A percentile compares a stretch with the other conserved stretches of the same genome.
These are phyloP conservation scores for Irena cyanogastra DNA, from an alignment of 2,113 vertebrate species.

Conservation along the genomic window DNA sequence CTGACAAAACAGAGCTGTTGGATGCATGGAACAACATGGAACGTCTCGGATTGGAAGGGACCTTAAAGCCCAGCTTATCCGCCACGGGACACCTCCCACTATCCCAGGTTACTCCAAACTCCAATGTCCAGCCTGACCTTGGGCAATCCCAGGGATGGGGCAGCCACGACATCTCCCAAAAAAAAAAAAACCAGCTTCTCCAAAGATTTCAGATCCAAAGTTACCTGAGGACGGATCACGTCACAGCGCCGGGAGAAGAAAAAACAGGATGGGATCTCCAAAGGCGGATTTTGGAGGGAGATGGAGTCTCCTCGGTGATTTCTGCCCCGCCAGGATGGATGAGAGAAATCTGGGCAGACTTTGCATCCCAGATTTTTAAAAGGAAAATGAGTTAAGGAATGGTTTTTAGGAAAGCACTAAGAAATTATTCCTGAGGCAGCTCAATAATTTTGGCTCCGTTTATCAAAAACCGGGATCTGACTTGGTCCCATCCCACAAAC, in stretches of 20 bases:
- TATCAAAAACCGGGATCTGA: background rate
- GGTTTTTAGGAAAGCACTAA: background rate
- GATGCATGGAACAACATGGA: background rate
- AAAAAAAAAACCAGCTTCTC: background rate
- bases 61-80: background rate
- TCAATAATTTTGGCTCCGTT: background rate
- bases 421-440: background rate
- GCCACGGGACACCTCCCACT: background rate
- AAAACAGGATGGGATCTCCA: background rate
- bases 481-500: background rate
- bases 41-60: background rate
- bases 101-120: background rate
- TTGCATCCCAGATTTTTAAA: background rate
- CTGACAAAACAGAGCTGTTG: background rate
- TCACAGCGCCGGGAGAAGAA: background rate
- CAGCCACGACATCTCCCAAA: background rate
- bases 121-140: rapidly evolving
- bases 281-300: background rate
- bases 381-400: background rate
- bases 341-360: background rate
- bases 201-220: background rate
- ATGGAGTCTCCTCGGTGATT: background rate
- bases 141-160: background rate
- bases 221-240: background rate
- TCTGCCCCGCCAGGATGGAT: background rate